These are phyloP conservation scores for Watsonalla binaria DNA, from an alignment of 2,888 invertebrate genomes.

Conservation along the genomic window DNA sequence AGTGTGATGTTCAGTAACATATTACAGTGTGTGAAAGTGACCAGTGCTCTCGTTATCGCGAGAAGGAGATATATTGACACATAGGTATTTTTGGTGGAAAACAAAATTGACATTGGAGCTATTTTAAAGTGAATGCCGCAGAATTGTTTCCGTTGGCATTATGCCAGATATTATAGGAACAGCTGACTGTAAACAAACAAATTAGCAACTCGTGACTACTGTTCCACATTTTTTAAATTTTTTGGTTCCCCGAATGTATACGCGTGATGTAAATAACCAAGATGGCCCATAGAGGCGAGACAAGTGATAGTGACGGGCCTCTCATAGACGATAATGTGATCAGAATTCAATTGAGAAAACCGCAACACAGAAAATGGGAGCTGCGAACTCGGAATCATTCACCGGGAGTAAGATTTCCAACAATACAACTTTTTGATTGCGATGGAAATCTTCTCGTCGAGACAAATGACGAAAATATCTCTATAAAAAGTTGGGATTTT, in stretches of 20 bases:
- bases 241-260: constrained; percentile 19
- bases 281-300: constrained; percentile 52
- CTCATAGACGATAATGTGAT: constrained; percentile 77
- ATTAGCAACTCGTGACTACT: constrained; percentile 46
- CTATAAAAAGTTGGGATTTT: constrained; percentile 65
- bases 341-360: constrained; percentile 80
- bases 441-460: constrained; percentile 80
- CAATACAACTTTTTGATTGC: constrained; percentile 81
- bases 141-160: constrained; percentile 58
- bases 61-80: constrained; percentile 22
- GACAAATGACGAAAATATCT: constrained; percentile 77
- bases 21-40: constrained; percentile 52
- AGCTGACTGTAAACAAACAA: constrained; percentile 76
- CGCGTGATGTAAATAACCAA: constrained; percentile 25
- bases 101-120: constrained; percentile 76
- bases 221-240: constrained; percentile 34
- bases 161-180: constrained; percentile 58
- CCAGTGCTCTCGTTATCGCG: constrained; percentile 29
- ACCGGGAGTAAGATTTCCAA: constrained; percentile 78
- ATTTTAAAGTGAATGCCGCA: constrained; percentile 66
- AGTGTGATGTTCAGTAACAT: constrained; percentile 58
- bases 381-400: constrained; percentile 81
- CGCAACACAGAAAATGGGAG: constrained; percentile 81
- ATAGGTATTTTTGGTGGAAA: constrained; percentile 51
- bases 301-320: constrained; percentile 67